Evolutionary conservation across 2,888 invertebrate genomes (phyloP), one percentile per base, ranked within the genome.

Genomic region (Erebia ligea): DNA sequence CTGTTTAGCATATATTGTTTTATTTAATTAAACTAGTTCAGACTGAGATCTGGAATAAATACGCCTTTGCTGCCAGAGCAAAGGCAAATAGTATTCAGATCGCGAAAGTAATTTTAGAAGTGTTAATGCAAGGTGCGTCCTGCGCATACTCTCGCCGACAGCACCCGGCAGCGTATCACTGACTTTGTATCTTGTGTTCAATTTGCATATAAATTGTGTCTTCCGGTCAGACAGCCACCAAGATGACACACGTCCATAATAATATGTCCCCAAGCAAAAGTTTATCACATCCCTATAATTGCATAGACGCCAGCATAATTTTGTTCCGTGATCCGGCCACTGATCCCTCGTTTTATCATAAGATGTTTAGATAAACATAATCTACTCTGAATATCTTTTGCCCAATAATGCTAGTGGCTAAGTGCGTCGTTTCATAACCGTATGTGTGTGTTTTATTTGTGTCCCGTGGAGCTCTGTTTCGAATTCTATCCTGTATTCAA

Each of bases 201-300:
- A 94, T 94, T 94, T 90, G 91, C 93, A 94, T 94, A 93, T 94
- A 94, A 93, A 94, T 94, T 93, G 93, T 92, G 89, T 93, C 92
- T 92, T 92, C 88, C 89, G 89, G 89, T 88, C 90, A 90, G 84
- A 86, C 85, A 82, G 82, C 84, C 84, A 82, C 84, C 89, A 91
- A 90, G 91, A 91, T 87, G 91, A 90, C 89, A 88, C 88, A 83
- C 86, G 87, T 87, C 87, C 83, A 77, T 84, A 84, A 77, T 84
- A 84, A 75, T 82, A 84, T 82, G 80, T 78, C 79, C 79, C 77
- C 76, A 75, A 79, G 78, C 80, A 71, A 78, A 78, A 81, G 68
- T 77, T 81, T 80, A 74, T 75, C 77, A 79, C 81, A 85, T 80
- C 84, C 84, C 66, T 67, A 59, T 68, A 74, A 74, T 70, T 74